Evolutionary conservation across 2,888 invertebrate species (phyloP).

Genomic region (Spodoptera exigua): DNA sequence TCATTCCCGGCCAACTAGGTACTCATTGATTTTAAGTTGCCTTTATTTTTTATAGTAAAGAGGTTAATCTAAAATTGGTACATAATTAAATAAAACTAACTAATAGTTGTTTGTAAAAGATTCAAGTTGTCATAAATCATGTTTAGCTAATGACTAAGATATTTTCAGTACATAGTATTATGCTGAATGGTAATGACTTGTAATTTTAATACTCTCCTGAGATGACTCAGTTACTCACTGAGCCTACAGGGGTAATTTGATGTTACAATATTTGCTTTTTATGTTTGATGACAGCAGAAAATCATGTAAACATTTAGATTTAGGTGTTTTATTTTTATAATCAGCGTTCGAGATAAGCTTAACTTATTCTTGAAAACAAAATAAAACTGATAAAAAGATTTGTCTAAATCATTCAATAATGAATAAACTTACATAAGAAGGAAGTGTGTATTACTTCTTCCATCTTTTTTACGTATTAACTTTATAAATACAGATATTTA

Average conservation of each 20-base stretch:
- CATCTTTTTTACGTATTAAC: background rate
- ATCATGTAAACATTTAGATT: background rate
- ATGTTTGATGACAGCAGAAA: conserved; percentile 13
- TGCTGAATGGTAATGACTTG: too few species aligned
- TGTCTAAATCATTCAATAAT: background rate
- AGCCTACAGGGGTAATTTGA: background rate
- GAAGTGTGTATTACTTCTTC: conserved; percentile 10
- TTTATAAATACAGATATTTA: background rate
- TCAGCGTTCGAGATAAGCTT: conserved; percentile 4
- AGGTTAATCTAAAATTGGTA: too few species aligned
- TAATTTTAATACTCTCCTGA: too few species aligned
- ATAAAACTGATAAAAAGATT: background rate
- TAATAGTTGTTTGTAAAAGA: too few species aligned
- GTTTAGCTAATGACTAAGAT: too few species aligned
- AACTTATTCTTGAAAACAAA: background rate
- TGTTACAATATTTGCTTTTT: conserved; percentile 29
- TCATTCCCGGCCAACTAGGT: too few species aligned
- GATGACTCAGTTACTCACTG: too few species aligned
- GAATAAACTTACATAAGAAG: background rate
- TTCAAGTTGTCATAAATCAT: too few species aligned
- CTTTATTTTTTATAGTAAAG: too few species aligned
- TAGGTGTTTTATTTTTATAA: background rate
- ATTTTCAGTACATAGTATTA: too few species aligned
- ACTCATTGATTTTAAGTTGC: too few species aligned
- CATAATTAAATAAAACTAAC: too few species aligned